Evolutionary conservation across 1,140 invertebrate genomes (phyloP).

Genomic region (Pantala flavescens): DNA sequence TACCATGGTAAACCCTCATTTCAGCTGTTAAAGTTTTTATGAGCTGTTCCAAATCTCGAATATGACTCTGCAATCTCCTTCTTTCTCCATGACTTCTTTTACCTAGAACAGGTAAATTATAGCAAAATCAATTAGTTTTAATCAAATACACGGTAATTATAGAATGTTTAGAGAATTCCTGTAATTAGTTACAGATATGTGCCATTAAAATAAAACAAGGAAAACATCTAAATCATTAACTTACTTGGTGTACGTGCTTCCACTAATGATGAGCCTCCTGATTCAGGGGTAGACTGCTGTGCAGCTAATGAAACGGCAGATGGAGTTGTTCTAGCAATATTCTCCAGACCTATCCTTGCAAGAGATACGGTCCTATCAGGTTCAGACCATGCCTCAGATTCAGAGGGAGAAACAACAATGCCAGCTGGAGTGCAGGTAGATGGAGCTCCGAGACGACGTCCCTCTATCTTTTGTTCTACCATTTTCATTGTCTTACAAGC

Average conservation of each 20-base stretch:
- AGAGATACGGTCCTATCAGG: slow-evolving; percentile 68
- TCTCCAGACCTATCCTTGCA: slow-evolving; percentile 55
- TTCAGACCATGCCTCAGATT: slow-evolving; percentile 75
- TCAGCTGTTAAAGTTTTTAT: slow-evolving; percentile 35
- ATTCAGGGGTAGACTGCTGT: background rate
- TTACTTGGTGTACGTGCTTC: slow-evolving; percentile 11
- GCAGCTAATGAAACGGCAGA: background rate
- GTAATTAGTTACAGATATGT: too few relatives aligned
- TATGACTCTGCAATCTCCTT: slow-evolving; percentile 25
- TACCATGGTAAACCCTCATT: slow-evolving; percentile 22
- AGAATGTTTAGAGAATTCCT: too few relatives aligned
- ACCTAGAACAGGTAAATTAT: slow-evolving; percentile 18
- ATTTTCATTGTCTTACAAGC: background rate
- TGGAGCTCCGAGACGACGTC: background rate
- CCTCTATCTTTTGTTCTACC: background rate
- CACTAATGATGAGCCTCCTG: slow-evolving; percentile 4
- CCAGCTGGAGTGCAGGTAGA: background rate
- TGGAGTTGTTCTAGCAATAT: background rate
- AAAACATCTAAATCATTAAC: background rate
- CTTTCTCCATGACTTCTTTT: slow-evolving; percentile 25
- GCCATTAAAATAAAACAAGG: too few relatives aligned
- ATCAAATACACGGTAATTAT: too few relatives aligned
- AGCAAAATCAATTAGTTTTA: too few relatives aligned
- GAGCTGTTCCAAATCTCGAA: slow-evolving; percentile 30
- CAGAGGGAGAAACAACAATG: slow-evolving; percentile 39